Evolutionary conservation across 2,113 vertebrate species (phyloP), one percentile per base, ranked within the genome.

Genomic region (Mixornis gularis): DNA sequence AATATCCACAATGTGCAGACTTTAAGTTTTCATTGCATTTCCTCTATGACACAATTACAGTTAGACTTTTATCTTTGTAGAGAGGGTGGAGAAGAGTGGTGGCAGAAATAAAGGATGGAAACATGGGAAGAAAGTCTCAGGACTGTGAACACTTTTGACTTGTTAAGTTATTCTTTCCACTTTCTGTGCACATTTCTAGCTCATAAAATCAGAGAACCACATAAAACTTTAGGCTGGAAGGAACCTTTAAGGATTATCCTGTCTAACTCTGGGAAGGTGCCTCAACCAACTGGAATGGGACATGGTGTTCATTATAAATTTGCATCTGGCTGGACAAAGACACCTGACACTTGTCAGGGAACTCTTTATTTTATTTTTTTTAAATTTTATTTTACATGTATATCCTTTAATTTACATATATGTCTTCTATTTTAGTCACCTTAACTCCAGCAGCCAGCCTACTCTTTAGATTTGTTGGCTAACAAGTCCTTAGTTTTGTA

Each of bases 291-390:
- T 16, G 13, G 8, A 53, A 69, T 10, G 5, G 24, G 40, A 10
- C 24, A 19, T n/a, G 10, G 60, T 16, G 8, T 29, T 77, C n/a
- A 52, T n/a, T 15, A 7, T 16, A 38, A 60, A 53, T 53, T 68
- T 15, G 44, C 4, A 15, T 52, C 46, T 3, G 1, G 24, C 27
- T 27, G 22, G 19, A 68, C 38, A 53, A n/a, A 44, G n/a, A 60
- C 19, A 10, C 22, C 8, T 0, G 1, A 29, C 17, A 43, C 2
- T 2, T 29, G 7, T n/a, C 22, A 38, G 63, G 22, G 24, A 77
- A 22, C 10, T 15, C 43, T 44, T 44, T 44, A 19, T 44, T 14
- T 12, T 49, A 17, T 10, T 29, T 17, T 29, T 29, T 49, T 49
- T 24, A 13, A 38, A 41, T 41, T 41, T 41, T 16, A 26, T 15